A percentile compares a stretch with the other conserved stretches of the same genome.
phyloP scores from a whole-genome alignment of 2,113 vertebrate species.

The Sapayoa aenigma region DNA sequence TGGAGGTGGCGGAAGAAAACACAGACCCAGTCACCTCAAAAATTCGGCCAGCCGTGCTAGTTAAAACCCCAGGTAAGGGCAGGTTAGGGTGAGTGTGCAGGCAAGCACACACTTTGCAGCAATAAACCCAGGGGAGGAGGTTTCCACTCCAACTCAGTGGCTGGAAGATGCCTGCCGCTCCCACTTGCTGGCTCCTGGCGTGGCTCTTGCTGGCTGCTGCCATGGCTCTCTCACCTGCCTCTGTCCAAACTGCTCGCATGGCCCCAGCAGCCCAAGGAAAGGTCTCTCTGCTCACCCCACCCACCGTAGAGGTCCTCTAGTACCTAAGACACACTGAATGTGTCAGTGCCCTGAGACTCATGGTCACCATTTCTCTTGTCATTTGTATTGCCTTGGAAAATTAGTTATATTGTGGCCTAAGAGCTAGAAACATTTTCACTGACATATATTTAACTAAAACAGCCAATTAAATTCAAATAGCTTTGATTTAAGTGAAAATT shows the following conservation, averaged over 20 bases:
- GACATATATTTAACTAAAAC: neutral
- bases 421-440: neutral
- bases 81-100: neutral
- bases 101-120: neutral
- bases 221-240: neutral
- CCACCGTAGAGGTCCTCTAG: rapidly evolving
- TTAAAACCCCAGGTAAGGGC: neutral
- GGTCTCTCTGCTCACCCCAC: neutral
- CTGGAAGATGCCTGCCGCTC: neutral
- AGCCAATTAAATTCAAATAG: slow-evolving; percentile 21
- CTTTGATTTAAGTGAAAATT: slow-evolving; percentile 13
- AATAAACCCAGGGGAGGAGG: neutral
- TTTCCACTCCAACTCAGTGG: neutral
- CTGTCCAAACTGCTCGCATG: neutral
- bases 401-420: neutral
- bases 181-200: rapidly evolving
- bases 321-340: neutral
- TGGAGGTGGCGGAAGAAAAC: slow-evolving; percentile 40
- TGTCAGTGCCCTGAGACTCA: neutral
- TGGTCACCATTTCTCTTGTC: neutral
- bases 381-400: neutral
- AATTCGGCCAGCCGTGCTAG: neutral
- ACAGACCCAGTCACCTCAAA: neutral
- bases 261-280: neutral
- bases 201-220: neutral